These are phyloP conservation scores for Ginglymostoma cirratum DNA, from an alignment of 2,113 vertebrate genomes.

Conservation along the genomic window DNA sequence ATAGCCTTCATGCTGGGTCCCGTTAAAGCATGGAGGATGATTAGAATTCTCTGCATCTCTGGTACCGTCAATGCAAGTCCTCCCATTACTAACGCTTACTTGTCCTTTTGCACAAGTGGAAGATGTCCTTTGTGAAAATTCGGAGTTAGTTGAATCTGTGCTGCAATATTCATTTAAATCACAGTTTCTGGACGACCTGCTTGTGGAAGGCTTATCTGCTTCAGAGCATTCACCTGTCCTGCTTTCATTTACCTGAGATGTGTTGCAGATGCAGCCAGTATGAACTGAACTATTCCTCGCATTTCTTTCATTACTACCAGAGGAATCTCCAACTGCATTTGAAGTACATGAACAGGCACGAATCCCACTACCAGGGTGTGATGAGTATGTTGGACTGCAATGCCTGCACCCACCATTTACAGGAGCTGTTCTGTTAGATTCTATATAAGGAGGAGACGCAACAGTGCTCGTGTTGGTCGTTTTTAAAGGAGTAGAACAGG, in stretches of 20 bases:
- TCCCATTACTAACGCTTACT: constrained; percentile 44
- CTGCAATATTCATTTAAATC: constrained; percentile 50
- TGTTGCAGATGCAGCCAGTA: constrained; percentile 56
- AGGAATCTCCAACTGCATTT: constrained; percentile 50
- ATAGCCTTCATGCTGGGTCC: constrained; percentile 57
- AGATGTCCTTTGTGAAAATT: constrained; percentile 62
- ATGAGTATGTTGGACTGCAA: not conserved
- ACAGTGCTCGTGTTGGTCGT: constrained; percentile 49
- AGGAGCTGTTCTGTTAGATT: constrained; percentile 50
- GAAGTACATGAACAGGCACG: constrained; percentile 57
- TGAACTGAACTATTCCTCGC: constrained; percentile 51
- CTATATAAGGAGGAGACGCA: constrained; percentile 52
- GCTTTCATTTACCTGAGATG: constrained; percentile 49
- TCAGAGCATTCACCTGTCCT: constrained; percentile 58
- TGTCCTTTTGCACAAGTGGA: constrained; percentile 50
- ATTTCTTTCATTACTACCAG: constrained; percentile 48
- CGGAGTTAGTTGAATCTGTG: constrained; percentile 50
- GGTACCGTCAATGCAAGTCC: constrained; percentile 59
- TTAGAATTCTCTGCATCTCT: constrained; percentile 50
- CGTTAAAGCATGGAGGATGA: constrained; percentile 51
- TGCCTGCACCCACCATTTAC: constrained; percentile 38
- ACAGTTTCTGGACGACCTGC: constrained; percentile 46
- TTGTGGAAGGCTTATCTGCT: constrained; percentile 59
- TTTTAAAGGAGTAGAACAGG: constrained; percentile 51
- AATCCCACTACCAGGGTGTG: not conserved